Evolutionary conservation across 1,140 invertebrate genomes (phyloP).

Genomic region (Telenomus remus): DNA sequence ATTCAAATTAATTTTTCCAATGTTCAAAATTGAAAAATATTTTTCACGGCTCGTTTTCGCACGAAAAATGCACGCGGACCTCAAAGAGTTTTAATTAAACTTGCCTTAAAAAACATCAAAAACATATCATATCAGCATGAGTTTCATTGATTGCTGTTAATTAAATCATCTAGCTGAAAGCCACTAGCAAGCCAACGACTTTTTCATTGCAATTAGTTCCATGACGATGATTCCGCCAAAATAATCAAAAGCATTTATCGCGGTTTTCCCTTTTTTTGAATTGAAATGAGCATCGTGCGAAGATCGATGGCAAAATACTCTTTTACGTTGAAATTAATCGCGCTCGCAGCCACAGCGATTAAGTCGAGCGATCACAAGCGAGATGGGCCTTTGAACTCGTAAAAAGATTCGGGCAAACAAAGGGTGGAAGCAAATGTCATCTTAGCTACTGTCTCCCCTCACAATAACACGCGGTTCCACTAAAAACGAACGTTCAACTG

Average conservation of each 20-base stretch:
- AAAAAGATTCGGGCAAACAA: slow-evolving; percentile 53
- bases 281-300: no score
- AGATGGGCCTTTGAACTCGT: slow-evolving; percentile 47
- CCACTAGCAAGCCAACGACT: slow-evolving; percentile 20
- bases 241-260: neutral
- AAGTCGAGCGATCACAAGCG: slow-evolving; percentile 27
- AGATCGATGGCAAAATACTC: slow-evolving; percentile 19
- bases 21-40: no score
- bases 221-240: neutral
- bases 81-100: slow-evolving; percentile 20
- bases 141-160: slow-evolving; percentile 33
- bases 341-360: slow-evolving; percentile 23
- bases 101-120: slow-evolving; percentile 18
- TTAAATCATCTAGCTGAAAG: slow-evolving; percentile 33
- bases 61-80: no score
- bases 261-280: no score
- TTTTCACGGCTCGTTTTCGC: no score
- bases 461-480: slow-evolving; percentile 40
- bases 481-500: slow-evolving; percentile 37
- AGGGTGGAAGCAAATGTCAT: slow-evolving; percentile 57
- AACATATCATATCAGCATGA: slow-evolving; percentile 29
- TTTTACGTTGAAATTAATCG: slow-evolving; percentile 21
- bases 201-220: slow-evolving; percentile 14
- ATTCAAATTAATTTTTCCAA: no score
- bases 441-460: slow-evolving; percentile 34